Percentiles rank a stretch among this genome's conserved stretches.
phyloP scores from a whole-genome alignment of 1,140 invertebrate species.

The Eulimnadia texana region DNA sequence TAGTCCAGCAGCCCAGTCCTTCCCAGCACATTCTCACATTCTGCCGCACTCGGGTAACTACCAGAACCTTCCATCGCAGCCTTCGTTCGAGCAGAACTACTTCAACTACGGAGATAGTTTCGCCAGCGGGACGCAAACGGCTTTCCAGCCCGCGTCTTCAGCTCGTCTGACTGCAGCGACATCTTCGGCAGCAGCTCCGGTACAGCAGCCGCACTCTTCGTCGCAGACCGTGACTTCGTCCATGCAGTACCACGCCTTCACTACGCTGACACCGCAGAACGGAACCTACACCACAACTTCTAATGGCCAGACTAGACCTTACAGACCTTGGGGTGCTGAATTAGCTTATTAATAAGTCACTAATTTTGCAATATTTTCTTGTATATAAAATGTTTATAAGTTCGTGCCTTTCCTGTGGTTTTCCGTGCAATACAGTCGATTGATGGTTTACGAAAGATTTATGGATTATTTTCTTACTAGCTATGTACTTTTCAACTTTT shows the following conservation, averaged over 20 bases:
- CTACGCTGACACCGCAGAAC: neutral
- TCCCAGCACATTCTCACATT: too few relatives aligned
- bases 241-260: neutral
- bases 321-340: slow-evolving; percentile 17
- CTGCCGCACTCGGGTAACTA: too few relatives aligned
- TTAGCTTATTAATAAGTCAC: slow-evolving; percentile 11
- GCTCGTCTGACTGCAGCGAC: neutral
- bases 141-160: neutral
- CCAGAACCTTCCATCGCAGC: too few relatives aligned
- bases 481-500: too few relatives aligned
- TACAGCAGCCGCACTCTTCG: neutral
- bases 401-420: neutral
- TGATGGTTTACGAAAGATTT: too few relatives aligned
- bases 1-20: neutral
- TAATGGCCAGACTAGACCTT: slow-evolving; percentile 10
- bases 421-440: too few relatives aligned
- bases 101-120: neutral
- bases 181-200: neutral
- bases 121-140: too few relatives aligned
- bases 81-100: neutral
- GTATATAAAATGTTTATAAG: neutral
- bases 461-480: too few relatives aligned
- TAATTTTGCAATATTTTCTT: too few relatives aligned
- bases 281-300: neutral
- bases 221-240: neutral